These are phyloP conservation scores for Aspidiotus rigidus DNA, from an alignment of 2,888 invertebrate species.

Conservation along the genomic window DNA sequence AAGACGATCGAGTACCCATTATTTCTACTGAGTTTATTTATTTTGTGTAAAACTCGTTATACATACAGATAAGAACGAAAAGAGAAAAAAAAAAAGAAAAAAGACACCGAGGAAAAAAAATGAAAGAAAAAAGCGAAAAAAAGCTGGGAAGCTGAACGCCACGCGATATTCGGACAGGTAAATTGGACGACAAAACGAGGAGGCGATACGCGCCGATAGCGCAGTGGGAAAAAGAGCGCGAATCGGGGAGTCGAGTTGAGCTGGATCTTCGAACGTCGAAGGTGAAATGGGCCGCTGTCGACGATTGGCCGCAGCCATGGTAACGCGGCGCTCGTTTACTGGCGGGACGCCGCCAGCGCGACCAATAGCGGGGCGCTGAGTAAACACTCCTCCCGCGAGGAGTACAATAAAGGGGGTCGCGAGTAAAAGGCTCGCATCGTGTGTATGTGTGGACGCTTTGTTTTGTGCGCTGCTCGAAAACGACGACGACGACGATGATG, in stretches of 20 bases:
- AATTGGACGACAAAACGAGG: background rate
- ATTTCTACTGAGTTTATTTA: too few species aligned
- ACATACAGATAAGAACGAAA: too few species aligned
- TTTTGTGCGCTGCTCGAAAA: slow-evolving; percentile 20
- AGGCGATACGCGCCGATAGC: background rate
- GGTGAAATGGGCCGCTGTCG: background rate
- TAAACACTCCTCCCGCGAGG: slow-evolving; percentile 6
- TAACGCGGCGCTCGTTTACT: background rate
- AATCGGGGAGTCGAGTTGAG: slow-evolving; percentile 6
- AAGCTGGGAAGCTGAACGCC: slow-evolving; percentile 1
- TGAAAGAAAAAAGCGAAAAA: background rate
- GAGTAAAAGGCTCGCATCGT: background rate
- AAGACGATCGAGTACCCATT: too few species aligned
- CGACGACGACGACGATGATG: slow-evolving; percentile 17
- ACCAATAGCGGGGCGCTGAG: slow-evolving; percentile 9
- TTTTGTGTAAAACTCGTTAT: too few species aligned
- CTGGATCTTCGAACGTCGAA: background rate
- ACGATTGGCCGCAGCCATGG: slow-evolving; percentile 18
- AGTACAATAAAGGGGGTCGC: slow-evolving; percentile 3
- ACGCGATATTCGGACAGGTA: slow-evolving; percentile 5
- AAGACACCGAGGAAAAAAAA: slow-evolving; percentile 4
- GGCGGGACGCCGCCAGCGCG: background rate
- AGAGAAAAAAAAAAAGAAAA: too few species aligned
- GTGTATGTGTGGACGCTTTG: background rate
- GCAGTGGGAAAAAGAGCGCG: slow-evolving; percentile 3